Base-by-base conservation (phyloP, 2,113 vertebrate genomes). In the Dissostichus mawsoni region DNA sequence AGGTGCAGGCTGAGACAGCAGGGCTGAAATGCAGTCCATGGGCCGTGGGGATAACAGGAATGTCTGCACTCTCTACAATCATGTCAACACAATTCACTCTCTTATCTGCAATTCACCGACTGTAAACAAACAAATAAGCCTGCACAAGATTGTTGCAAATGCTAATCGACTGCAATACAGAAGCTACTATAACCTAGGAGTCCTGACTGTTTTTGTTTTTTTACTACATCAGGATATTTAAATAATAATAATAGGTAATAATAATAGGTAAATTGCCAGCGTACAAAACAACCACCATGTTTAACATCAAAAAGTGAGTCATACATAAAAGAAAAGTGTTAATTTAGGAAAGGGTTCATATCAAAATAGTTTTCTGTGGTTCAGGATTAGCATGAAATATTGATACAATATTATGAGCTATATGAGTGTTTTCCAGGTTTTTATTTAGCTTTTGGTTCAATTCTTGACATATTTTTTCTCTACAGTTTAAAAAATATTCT, bases 11-110 rank as follows among this genome's bases (percentile, higher is more conserved):
- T 83, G 74, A 88, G 74, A 87, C 72, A 52, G 77, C 64, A 76
- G 74, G 73, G 66, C 76, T 80, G 76, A 61, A 72, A 53, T 76
- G 72, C 83, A 33, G 57, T 17, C 13, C 61, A 58, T 36, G 70
- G 75, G 84, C 68, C 36, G 50, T 66, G 76, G 74, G 85, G 75
- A 82, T 52, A 73, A 84, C 77, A 74, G 66, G 57, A 82, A 89
- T 77, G 83, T 73, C 85, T 87, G 82, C 83, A n/a, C 69, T 68
- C 83, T 80, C 85, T 84, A 85, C 85, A 47, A 74, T 84, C 91
- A 65, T 76, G 71, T 61, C 87, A 90, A 92, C 83, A 92, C 68
- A 80, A 81, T 86, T 78, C 83, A 87, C 67, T 65, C 62, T 71
- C 77, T 86, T 89, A 89, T 85, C 79, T 63, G 75, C 53, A 76